phyloP scores from a whole-genome alignment of 2,888 invertebrate species.

The Drosophila anomalipes region DNA sequence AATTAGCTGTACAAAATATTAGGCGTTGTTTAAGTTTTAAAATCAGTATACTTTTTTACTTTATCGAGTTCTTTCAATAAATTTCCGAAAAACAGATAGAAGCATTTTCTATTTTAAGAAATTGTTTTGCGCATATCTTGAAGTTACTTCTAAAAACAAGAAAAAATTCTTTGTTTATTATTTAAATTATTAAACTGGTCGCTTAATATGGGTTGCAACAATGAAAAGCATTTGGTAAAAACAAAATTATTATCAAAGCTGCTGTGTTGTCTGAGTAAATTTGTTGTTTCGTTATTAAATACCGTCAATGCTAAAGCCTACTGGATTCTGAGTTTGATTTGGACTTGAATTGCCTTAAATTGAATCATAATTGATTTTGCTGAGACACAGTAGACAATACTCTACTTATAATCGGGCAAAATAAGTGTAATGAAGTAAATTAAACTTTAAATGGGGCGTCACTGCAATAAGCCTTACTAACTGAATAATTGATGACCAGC shows the following conservation, averaged over 20 bases:
- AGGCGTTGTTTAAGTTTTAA: not conserved
- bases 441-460: not conserved
- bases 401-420: not conserved
- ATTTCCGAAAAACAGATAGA: not conserved
- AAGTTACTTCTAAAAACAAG: not conserved
- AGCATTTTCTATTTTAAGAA: not conserved
- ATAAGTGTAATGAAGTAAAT: not conserved
- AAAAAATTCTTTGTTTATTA: too few relatives aligned
- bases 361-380: slow-evolving; percentile 2
- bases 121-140: not conserved
- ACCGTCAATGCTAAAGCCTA: not conserved
- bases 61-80: not conserved
- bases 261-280: not conserved
- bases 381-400: not conserved
- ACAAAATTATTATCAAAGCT: not conserved
- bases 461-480: not conserved
- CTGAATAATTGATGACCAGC: slow-evolving; percentile 25
- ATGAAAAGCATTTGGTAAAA: not conserved
- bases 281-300: not conserved
- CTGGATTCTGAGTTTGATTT: not conserved
- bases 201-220: not conserved
- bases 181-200: not conserved
- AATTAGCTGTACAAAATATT: too few relatives aligned
- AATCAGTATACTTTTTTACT: not conserved
- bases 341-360: not conserved